Percentiles rank a stretch among this genome's conserved stretches.
Evolutionary conservation across 2,888 invertebrate species (phyloP).

Genomic region (Reticulitermes lucifugus): DNA sequence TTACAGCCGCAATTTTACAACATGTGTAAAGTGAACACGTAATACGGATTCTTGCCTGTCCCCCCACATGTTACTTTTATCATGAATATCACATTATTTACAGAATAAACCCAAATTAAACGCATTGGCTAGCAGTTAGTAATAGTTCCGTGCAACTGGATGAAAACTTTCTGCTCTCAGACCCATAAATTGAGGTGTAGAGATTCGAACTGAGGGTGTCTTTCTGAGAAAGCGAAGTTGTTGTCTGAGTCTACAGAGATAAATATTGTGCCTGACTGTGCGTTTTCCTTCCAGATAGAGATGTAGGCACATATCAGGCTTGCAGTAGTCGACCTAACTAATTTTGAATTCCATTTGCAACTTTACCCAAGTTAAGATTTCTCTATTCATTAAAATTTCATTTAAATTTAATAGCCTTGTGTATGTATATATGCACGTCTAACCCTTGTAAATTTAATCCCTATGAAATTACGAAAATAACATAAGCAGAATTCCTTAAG

Average conservation of each 20-base stretch:
- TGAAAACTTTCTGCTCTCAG: no score
- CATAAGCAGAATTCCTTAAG: constrained; percentile 47
- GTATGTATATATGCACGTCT: constrained; percentile 25
- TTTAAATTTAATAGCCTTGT: constrained; percentile 52
- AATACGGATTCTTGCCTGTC: no score
- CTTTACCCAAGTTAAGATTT: constrained; percentile 39
- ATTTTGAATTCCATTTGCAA: constrained; percentile 51
- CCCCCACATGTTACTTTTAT: no score
- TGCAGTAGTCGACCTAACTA: constrained; percentile 41
- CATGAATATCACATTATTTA: no score
- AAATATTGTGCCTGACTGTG: background rate
- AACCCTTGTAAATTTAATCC: constrained; percentile 51
- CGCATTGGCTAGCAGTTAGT: no score
- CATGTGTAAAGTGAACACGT: no score
- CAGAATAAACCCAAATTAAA: no score
- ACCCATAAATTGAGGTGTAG: no score
- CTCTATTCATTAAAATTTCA: constrained; percentile 53
- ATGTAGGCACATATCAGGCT: background rate
- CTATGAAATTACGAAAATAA: constrained; percentile 52
- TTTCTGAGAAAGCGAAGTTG: background rate
- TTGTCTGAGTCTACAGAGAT: background rate
- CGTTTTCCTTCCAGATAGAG: background rate
- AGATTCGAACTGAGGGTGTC: no score
- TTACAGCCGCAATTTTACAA: no score
- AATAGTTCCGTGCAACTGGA: no score